Evolutionary conservation across 2,113 vertebrate species (phyloP).

Genomic region (Gopherus evgoodei): DNA sequence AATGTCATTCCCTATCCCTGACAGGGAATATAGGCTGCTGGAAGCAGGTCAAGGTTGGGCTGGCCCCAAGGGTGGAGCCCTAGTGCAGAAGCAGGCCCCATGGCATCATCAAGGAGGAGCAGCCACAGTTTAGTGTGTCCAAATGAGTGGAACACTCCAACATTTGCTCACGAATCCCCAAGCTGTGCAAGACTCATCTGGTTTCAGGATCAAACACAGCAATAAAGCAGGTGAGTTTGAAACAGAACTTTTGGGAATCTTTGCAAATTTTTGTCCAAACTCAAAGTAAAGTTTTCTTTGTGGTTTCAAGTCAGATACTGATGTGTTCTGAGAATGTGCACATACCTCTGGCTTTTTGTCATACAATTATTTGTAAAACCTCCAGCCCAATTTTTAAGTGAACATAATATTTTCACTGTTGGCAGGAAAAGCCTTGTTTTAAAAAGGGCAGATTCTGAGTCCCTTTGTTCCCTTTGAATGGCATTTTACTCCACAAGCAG

Average conservation of each 20-base stretch:
- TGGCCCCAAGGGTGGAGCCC: background rate
- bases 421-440: background rate
- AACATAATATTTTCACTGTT: background rate
- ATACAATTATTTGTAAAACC: background rate
- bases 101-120: background rate
- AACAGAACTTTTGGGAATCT: background rate
- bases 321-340: background rate
- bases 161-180: background rate
- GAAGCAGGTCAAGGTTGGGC: background rate
- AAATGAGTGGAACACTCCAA: background rate
- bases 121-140: background rate
- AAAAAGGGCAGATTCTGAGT: background rate
- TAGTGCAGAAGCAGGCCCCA: background rate
- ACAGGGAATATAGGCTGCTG: background rate
- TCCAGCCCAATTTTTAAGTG: background rate
- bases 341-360: background rate
- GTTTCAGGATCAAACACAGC: background rate
- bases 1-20: background rate
- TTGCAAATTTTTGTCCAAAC: background rate
- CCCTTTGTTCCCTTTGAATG: background rate
- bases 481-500: rapidly evolving
- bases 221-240: rapidly evolving
- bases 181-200: background rate
- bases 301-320: background rate
- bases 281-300: background rate